Percentiles rank a stretch among this genome's conserved stretches.
Conservation (phyloP, 2,113 vertebrate species). For the Nicator chloris region DNA sequence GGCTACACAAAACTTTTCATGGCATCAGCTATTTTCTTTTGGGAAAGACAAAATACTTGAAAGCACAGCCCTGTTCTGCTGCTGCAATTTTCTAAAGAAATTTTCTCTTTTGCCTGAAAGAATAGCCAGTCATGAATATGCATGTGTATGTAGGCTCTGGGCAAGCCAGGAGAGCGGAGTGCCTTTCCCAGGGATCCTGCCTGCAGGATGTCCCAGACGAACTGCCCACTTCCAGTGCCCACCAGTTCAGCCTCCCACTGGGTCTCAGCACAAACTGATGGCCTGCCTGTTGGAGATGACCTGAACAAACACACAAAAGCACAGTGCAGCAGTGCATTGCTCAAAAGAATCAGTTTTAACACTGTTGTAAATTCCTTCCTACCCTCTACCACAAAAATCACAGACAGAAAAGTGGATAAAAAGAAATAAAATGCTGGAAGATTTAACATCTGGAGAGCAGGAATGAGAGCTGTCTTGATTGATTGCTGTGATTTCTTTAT, state of each 20-base stretch:
- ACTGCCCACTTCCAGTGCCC: not conserved
- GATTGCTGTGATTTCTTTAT: not conserved
- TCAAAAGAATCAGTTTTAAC: not conserved
- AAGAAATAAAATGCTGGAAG: not conserved
- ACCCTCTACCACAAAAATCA: not conserved
- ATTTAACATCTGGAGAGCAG: not conserved
- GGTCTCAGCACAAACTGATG: not conserved
- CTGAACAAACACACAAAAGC: not conserved
- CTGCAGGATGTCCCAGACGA: not conserved
- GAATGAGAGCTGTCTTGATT: not conserved
- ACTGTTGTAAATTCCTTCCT: not conserved
- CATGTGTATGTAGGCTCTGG: not conserved
- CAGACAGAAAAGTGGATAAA: not conserved
- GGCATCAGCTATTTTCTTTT: constrained; percentile 57
- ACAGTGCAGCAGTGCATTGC: not conserved
- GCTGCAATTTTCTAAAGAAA: constrained; percentile 41
- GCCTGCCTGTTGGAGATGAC: not conserved
- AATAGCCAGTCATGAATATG: constrained; percentile 50
- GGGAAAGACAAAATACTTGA: constrained; percentile 44
- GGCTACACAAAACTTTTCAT: constrained; percentile 39
- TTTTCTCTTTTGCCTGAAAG: constrained; percentile 22
- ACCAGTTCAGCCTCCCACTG: not conserved
- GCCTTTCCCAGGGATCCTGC: not conserved
- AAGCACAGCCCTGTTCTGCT: constrained; percentile 20
- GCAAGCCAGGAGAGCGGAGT: not conserved